Base-by-base conservation (phyloP, 2,888 invertebrate species). In the Diarsia brunnea region DNA sequence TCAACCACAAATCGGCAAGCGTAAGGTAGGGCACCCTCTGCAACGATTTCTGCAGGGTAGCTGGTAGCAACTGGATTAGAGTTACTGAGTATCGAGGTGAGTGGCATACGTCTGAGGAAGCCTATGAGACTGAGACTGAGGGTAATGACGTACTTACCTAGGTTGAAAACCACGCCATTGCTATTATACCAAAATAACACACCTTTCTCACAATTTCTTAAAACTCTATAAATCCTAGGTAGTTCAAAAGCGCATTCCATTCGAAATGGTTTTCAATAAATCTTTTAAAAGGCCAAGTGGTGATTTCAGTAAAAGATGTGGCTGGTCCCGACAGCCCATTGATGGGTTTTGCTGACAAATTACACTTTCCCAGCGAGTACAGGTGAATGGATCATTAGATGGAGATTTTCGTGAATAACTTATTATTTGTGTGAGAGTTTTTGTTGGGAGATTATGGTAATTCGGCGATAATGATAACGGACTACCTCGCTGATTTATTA, bases 251-350 rank as follows among this genome's bases (percentile, higher is more conserved):
- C 78, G 64, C 73, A 81, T 78, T 78, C 51, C 63, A 69, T 69
- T 81, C 60, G 75, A 55, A 83, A 83, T 70, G 47, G 81, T 53
- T 68, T 70, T 55, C 75, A 76, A 85, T 85, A 84, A 86, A 85
- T 85, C 81, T 86, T 73, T 77, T 55, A 45, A 45, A 78, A 73
- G 66, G 66, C 43, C 51, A 45, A 73, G 77, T 76, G 78, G 81
- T 76, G 81, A 78, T 85, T 86, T 77, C 47, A 75, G 81, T 73
- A 66, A 77, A 63, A 81, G 76, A 80, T 53, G 64, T 71, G 47
- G 81, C 74, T 86, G 86, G 53, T 80, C 63, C 0, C 49, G 73
- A 82, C 76, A 71, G 85, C 27, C 47, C 80, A 79, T 80, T 84
- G 84, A 82, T 69, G 67, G 80, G 24, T 60, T 53, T 24, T 21